phyloP scores from a whole-genome alignment of 2,888 invertebrate genomes.

The Agapostemon virescens region DNA sequence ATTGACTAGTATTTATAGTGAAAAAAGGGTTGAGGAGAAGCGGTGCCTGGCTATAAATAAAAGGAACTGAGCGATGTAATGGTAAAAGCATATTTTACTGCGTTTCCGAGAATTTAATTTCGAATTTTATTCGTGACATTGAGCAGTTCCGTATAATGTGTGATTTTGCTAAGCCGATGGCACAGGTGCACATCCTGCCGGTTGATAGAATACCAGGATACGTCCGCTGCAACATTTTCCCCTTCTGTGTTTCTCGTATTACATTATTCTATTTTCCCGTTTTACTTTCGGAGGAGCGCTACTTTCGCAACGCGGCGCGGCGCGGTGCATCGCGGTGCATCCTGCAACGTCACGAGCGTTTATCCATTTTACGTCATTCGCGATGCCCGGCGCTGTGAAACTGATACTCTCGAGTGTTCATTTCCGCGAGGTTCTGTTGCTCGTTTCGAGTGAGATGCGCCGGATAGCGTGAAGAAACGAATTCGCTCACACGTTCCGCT shows the following conservation, averaged over 20 bases:
- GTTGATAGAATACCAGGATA: slow-evolving; percentile 53
- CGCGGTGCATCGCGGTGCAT: slow-evolving; percentile 23
- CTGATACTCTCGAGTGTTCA: slow-evolving; percentile 57
- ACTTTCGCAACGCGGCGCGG: slow-evolving; percentile 26
- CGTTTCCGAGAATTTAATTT: too few species aligned
- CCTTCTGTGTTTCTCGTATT: slow-evolving; percentile 42
- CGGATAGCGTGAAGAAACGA: slow-evolving; percentile 36
- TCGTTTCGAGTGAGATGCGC: slow-evolving; percentile 30
- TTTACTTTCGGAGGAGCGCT: slow-evolving; percentile 20
- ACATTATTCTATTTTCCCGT: slow-evolving; percentile 37
- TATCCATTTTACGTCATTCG: slow-evolving; percentile 61
- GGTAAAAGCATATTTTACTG: too few species aligned
- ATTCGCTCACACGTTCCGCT: slow-evolving; percentile 41
- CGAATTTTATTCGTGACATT: background rate
- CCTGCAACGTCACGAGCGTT: slow-evolving; percentile 59
- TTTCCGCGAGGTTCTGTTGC: slow-evolving; percentile 45
- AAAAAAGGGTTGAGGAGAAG: too few species aligned
- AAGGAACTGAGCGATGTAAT: too few species aligned
- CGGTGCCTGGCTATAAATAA: too few species aligned
- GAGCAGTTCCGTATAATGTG: slow-evolving; percentile 12
- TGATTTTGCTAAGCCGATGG: slow-evolving; percentile 54
- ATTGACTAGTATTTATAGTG: too few species aligned
- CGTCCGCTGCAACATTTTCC: slow-evolving; percentile 48
- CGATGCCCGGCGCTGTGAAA: slow-evolving; percentile 48
- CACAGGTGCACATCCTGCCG: slow-evolving; percentile 59